phyloP scores from a whole-genome alignment of 2,113 vertebrate genomes.

The Telmatochromis brachygnathus region DNA sequence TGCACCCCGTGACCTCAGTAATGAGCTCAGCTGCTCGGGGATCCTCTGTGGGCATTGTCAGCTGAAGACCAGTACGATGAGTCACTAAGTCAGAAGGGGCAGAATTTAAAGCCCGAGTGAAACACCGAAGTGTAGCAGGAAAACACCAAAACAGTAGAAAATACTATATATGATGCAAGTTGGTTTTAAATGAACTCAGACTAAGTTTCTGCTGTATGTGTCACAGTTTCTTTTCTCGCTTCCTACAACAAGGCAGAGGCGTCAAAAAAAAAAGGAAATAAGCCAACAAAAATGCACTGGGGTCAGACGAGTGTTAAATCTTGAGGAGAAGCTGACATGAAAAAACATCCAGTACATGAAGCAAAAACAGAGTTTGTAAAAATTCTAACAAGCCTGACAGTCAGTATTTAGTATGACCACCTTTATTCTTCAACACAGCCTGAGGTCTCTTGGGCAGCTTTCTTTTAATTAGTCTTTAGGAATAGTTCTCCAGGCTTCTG shows the following conservation, averaged over 20 bases:
- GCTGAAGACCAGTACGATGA: background rate
- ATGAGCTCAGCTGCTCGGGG: conserved; percentile 46
- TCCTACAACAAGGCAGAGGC: fast-evolving
- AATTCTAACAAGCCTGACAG: background rate
- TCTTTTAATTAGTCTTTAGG: background rate
- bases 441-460: background rate
- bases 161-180: background rate
- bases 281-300: background rate
- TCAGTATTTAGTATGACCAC: background rate
- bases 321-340: background rate
- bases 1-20: conserved; percentile 24
- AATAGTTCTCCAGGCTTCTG: background rate
- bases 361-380: background rate
- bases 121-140: background rate
- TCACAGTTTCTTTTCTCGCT: background rate
- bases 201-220: background rate
- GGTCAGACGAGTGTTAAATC: background rate
- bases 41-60: background rate
- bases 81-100: background rate
- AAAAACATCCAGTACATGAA: background rate
- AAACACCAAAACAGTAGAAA: background rate
- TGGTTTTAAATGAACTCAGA: background rate
- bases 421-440: background rate
- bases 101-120: background rate
- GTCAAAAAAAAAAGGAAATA: background rate